Evolutionary conservation across 64 coral and sea anemone genomes (phyloP).

Genomic region (Montipora cactus): DNA sequence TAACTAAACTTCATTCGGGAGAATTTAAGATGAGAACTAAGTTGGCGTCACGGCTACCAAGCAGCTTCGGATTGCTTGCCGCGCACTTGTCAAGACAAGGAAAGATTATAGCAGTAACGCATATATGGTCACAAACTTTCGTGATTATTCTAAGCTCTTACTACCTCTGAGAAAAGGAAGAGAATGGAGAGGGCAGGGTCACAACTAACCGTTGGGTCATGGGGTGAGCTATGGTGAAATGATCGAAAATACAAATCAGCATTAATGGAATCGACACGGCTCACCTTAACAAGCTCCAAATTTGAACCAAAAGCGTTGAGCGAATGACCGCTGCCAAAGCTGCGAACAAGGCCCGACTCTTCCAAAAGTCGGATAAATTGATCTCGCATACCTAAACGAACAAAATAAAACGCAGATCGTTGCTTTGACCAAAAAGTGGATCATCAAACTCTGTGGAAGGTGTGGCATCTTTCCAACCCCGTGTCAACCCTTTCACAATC

Average conservation of each 20-base stretch:
- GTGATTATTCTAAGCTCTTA: neutral
- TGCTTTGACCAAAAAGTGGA: too few relatives aligned
- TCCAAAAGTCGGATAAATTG: conserved; percentile 76
- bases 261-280: neutral
- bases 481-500: too few relatives aligned
- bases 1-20: too few relatives aligned
- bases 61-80: neutral
- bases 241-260: neutral
- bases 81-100: too few relatives aligned
- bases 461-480: too few relatives aligned
- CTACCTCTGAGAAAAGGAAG: neutral
- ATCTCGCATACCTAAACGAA: conserved; percentile 64
- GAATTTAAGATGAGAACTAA: too few relatives aligned
- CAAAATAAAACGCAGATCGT: too few relatives aligned
- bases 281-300: conserved; percentile 82
- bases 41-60: too few relatives aligned
- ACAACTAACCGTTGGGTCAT: too few relatives aligned
- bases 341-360: conserved; percentile 57
- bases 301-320: conserved; percentile 72
- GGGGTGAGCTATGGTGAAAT: neutral
- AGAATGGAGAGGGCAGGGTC: neutral
- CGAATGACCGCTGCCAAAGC: conserved; percentile 34
- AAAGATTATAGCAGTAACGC: too few relatives aligned
- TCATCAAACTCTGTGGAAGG: too few relatives aligned
- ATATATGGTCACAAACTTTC: neutral